Evolutionary conservation across 2,888 invertebrate genomes (phyloP).

Genomic region (Galerucella calmariensis): DNA sequence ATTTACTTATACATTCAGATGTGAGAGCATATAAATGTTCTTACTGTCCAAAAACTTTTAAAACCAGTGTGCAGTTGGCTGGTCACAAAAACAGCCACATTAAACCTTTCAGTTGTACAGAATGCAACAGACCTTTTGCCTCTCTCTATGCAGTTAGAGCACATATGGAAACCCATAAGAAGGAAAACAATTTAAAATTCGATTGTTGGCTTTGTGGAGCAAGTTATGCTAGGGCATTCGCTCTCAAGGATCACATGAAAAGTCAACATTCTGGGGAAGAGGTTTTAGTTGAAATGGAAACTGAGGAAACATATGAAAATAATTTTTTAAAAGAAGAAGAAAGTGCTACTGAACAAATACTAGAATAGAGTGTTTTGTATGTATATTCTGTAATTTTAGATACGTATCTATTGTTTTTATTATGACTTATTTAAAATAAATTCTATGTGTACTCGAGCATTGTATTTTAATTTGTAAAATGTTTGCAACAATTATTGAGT

Average conservation of each 20-base stretch:
- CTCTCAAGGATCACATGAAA: slow-evolving; percentile 78
- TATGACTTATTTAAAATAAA: background rate
- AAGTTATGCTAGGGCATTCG: slow-evolving; percentile 79
- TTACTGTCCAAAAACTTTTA: slow-evolving; percentile 82
- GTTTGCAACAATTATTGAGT: background rate
- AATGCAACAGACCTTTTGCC: slow-evolving; percentile 82
- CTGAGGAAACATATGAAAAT: slow-evolving; percentile 16
- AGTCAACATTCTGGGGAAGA: slow-evolving; percentile 67
- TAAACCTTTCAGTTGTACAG: slow-evolving; percentile 81
- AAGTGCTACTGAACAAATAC: background rate
- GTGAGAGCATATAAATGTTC: slow-evolving; percentile 82
- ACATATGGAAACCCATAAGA: slow-evolving; percentile 80
- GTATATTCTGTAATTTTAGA: background rate
- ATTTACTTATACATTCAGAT: slow-evolving; percentile 79
- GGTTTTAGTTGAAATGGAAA: slow-evolving; percentile 34
- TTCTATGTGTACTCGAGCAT: background rate
- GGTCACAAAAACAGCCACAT: slow-evolving; percentile 84
- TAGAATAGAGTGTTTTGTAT: background rate
- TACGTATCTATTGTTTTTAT: slow-evolving; percentile 1
- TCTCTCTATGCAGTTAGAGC: slow-evolving; percentile 80
- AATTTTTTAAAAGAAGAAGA: slow-evolving; percentile 1
- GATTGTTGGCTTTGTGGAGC: slow-evolving; percentile 80
- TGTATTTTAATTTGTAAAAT: background rate
- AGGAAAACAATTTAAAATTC: slow-evolving; percentile 77
- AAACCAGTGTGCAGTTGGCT: slow-evolving; percentile 81